These are phyloP conservation scores for Aphaenogaster ashmeadi DNA, from an alignment of 1,140 invertebrate genomes.

Conservation along the genomic window DNA sequence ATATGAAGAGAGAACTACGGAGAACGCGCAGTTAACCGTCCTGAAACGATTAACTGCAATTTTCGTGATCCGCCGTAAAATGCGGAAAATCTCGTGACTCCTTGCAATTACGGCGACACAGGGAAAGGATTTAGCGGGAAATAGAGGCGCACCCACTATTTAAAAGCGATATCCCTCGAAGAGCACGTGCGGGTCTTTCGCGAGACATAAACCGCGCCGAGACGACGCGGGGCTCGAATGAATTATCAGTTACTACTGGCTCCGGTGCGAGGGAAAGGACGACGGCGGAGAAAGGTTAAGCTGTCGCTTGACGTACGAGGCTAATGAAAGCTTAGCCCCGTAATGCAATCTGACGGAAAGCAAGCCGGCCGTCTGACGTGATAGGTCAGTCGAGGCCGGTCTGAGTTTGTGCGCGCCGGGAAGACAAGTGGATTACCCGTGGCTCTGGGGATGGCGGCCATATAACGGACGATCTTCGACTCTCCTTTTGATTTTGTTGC, in stretches of 20 bases:
- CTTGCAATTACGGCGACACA: constrained; percentile 28
- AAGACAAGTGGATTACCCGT: constrained; percentile 79
- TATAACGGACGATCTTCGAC: constrained; percentile 76
- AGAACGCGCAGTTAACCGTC: constrained; percentile 10
- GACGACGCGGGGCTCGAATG: constrained; percentile 63
- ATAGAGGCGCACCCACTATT: background rate
- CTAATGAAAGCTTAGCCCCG: constrained; percentile 81
- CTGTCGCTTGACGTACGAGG: constrained; percentile 79
- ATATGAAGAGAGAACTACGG: constrained; percentile 6
- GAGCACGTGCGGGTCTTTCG: constrained; percentile 10
- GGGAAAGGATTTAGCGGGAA: constrained; percentile 38
- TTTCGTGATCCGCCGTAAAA: constrained; percentile 42
- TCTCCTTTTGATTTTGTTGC: constrained; percentile 72
- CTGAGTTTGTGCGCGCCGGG: constrained; percentile 65
- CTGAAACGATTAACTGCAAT: constrained; percentile 50
- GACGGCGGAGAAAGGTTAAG: constrained; percentile 79
- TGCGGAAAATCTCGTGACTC: constrained; percentile 28
- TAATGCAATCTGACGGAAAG: constrained; percentile 81
- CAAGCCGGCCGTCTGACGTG: constrained; percentile 78
- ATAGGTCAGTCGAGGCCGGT: constrained; percentile 77
- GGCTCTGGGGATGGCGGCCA: constrained; percentile 62
- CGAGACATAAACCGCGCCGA: constrained; percentile 53
- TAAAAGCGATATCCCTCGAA: constrained; percentile 55
- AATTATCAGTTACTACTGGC: constrained; percentile 75
- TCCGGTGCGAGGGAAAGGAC: background rate